Evolutionary conservation across 2,113 vertebrate genomes (phyloP).

Genomic region (Microtus montanus): DNA sequence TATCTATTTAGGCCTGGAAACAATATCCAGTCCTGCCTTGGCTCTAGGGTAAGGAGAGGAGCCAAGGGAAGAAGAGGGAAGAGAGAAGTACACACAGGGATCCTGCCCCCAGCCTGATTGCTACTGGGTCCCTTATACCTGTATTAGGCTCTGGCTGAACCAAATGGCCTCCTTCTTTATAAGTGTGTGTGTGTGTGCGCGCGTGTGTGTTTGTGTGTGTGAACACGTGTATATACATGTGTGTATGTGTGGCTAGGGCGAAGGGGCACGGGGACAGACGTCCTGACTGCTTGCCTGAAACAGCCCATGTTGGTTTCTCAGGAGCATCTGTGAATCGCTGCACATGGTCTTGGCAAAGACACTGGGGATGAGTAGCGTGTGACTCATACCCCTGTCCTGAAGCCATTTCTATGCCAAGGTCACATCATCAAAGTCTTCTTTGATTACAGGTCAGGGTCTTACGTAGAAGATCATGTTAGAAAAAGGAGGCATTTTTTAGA

Average conservation of each 20-base stretch:
- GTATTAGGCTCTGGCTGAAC: not conserved
- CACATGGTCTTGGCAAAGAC: not conserved
- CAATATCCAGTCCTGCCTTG: constrained; percentile 87
- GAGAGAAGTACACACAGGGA: constrained; percentile 52
- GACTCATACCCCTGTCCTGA: not conserved
- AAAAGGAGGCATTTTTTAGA: constrained; percentile 54
- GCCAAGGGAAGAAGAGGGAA: constrained; percentile 74
- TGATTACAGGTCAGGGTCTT: constrained; percentile 55
- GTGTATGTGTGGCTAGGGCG: not conserved
- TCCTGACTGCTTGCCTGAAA: not conserved
- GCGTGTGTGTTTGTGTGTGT: not conserved
- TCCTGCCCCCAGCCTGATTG: constrained; percentile 60
- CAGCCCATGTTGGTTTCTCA: not conserved
- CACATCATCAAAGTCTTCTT: constrained; percentile 69
- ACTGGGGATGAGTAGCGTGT: not conserved
- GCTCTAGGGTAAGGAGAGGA: constrained; percentile 79
- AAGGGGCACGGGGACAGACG: not conserved
- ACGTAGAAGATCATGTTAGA: constrained; percentile 43
- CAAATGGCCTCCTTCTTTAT: not conserved
- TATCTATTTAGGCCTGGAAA: constrained; percentile 90
- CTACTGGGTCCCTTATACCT: not conserved
- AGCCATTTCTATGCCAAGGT: constrained; percentile 67
- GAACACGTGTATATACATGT: not conserved
- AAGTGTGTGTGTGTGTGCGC: not conserved
- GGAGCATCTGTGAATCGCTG: not conserved